Percentiles rank a stretch among this genome's conserved stretches.
Conservation (phyloP, 2,797 vertebrate species). For the Poliocrania exsul region DNA sequence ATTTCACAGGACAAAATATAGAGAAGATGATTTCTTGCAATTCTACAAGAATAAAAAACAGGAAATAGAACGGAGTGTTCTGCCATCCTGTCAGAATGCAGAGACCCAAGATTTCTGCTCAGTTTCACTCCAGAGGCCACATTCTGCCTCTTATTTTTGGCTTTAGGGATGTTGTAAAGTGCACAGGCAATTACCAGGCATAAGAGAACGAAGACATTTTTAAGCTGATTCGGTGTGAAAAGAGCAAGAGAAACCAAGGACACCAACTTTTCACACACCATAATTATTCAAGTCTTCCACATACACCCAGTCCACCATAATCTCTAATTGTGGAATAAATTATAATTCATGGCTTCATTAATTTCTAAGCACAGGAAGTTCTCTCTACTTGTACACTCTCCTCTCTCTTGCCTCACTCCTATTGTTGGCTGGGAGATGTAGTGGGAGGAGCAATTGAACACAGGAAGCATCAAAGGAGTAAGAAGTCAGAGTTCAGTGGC, state of each 20-base stretch:
- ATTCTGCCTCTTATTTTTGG: neutral
- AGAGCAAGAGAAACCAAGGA: neutral
- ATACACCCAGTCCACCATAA: neutral
- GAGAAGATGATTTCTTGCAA: neutral
- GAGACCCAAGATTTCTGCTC: neutral
- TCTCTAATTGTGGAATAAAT: neutral
- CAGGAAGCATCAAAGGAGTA: neutral
- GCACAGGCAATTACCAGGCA: neutral
- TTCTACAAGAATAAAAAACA: neutral
- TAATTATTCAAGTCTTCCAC: neutral
- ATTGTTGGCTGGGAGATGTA: neutral
- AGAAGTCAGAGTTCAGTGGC: conserved; percentile 8
- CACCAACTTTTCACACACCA: neutral
- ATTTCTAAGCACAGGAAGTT: neutral
- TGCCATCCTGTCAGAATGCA: neutral
- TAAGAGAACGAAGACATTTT: neutral
- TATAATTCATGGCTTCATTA: neutral
- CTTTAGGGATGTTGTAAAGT: neutral
- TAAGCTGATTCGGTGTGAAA: neutral
- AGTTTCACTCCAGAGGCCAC: neutral
- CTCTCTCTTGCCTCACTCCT: neutral
- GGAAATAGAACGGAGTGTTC: neutral
- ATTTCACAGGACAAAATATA: neutral
- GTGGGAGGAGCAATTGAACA: neutral
- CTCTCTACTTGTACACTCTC: neutral